Base-by-base conservation (phyloP, 2,888 invertebrate genomes). In the Melanostoma scalare region DNA sequence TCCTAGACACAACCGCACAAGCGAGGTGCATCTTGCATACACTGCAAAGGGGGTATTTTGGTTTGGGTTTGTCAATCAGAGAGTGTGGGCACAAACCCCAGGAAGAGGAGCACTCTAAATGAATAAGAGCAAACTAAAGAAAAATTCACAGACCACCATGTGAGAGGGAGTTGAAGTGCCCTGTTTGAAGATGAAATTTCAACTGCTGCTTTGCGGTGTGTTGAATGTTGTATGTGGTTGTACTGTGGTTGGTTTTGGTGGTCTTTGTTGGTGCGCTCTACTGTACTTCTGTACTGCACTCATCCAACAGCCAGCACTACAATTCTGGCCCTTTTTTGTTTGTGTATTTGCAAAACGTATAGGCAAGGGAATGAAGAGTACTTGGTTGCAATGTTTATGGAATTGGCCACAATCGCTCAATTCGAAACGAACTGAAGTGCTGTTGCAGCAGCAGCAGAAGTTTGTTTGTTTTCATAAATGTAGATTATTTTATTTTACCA, bases 351-450 rank as follows among this genome's bases (percentile, higher is more conserved):
- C 5, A 38, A 36, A 55, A 35, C n/a, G 55, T 33, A 46, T 38
- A 38, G 36, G 9, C 46, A 8, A 40, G 50, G 9, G 53, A 48
- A 48, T 50, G 67, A 58, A 31, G 38, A 38, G 73, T 52, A 78
- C 53, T 71, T 74, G 78, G 78, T 78, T 78, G 74, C 58, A 74
- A 71, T 84, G 82, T 84, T 78, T 84, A 78, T 78, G 78, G 78
- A 84, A 84, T 84, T 78, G 82, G 78, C 82, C 82, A 84, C 82
- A 84, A 84, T 71, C 78, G 78, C 78, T 78, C 78, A 84, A 78
- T 84, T 84, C 74, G 63, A 75, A 77, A 63, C 76, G 53, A 71
- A 61, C 48, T 73, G 56, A 44, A 56, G 52, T 56, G 52, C 10
- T 44, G 40, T 44, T 46, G 31, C 30, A 53, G 58, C 48, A 65